Base-by-base conservation (phyloP, 1,140 invertebrate species). In the Neodiprion virginianus region DNA sequence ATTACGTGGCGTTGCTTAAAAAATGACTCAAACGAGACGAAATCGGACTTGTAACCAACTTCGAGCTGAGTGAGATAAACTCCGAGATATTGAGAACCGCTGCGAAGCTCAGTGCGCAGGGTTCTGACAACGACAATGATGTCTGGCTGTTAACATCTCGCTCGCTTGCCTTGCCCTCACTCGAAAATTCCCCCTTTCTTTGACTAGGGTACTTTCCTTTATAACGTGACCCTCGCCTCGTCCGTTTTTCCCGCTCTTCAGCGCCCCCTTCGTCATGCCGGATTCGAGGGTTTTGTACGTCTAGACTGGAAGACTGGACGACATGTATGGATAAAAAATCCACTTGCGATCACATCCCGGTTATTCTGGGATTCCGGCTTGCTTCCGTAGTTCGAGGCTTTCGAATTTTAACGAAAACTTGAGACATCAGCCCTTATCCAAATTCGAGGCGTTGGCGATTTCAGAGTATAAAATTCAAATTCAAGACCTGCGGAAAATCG, bases 121-220 rank as follows among this genome's bases (percentile, higher is more conserved):
- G 75, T 73, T 17, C 53, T 17, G 72, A 49, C 74, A 74, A 77
- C 69, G 70, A 82, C 79, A 79, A 80, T 77, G 71, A 71, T 65
- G 80, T 81, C 80, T 79, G 77, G 75, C 79, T 77, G 80, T 81
- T 81, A 81, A 81, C 79, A 79, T 81, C 73, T 79, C 73, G 74
- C 71, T 69, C 72, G 61, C n/a, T 75, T 73, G 48, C 76, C 79
- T 40, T 40, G 28, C 28, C 28, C 28, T 40, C 28, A 40, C 28
- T 40, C 28, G 67, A 73, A 79, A 74, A 79, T 73, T 76, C 74
- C 72, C 79, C 76, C 77, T 77, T 67, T 72, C 53, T 61, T 61
- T 17, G n/a, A 61, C 53, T 61, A 17, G 73, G 77, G 74, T 77
- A 75, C 76, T 82, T 76, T 79, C 76, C 79, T 81, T 81, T 80